Conservation (phyloP, 2,113 vertebrate genomes). For the Pelvicachromis taeniatus region DNA sequence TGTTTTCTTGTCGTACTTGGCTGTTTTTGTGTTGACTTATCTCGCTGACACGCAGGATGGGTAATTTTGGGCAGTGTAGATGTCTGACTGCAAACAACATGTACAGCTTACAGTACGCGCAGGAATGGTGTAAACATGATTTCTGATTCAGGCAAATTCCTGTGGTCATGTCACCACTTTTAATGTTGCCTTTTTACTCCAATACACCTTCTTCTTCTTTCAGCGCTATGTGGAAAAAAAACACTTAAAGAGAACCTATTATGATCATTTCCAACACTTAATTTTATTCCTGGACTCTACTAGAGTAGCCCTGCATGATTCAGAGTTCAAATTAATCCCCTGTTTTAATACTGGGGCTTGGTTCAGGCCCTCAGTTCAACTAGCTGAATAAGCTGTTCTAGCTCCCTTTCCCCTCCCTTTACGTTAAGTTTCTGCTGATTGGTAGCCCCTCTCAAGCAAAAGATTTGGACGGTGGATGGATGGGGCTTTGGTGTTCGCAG, state of each 20-base stretch:
- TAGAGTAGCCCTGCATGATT: not conserved
- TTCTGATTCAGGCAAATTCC: not conserved
- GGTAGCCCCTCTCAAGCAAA: not conserved
- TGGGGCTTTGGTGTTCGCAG: not conserved
- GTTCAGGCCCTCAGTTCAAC: not conserved
- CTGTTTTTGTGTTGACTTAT: conserved; percentile 20
- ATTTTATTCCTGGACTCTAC: not conserved
- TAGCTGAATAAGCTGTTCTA: not conserved
- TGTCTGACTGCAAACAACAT: not conserved
- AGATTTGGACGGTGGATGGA: not conserved
- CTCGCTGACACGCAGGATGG: not conserved
- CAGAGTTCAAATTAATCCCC: not conserved
- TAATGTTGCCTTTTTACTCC: not conserved
- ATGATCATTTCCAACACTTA: not conserved
- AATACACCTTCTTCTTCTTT: not conserved
- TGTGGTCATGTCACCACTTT: not conserved
- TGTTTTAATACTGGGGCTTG: not conserved
- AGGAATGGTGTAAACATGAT: not conserved
- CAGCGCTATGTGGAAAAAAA: not conserved
- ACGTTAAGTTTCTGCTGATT: not conserved
- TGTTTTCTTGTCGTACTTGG: conserved; percentile 24
- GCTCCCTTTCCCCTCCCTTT: not conserved
- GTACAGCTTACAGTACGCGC: not conserved
- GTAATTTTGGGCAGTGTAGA: conserved; percentile 9
- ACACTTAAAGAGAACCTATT: not conserved